Percentiles rank a stretch among this genome's conserved stretches.
phyloP scores from a whole-genome alignment of 92 coral and sea anemone genomes.

The Hydrozoanthus gracilis region DNA sequence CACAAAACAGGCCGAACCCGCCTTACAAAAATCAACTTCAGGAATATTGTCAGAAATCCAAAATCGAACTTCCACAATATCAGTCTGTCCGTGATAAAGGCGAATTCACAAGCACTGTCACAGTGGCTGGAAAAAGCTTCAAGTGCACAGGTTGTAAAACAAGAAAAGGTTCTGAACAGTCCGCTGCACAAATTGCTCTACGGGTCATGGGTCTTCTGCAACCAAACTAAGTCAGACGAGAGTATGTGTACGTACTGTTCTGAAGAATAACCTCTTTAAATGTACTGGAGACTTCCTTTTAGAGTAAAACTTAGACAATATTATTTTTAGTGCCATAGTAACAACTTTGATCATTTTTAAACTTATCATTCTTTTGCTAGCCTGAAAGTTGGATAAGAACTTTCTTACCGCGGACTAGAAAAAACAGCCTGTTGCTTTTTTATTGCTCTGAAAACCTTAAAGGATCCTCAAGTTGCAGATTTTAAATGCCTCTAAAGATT shows the following conservation, averaged over 20 bases:
- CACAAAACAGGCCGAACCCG: constrained; percentile 38
- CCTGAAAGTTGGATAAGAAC: no score
- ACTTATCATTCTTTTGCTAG: no score
- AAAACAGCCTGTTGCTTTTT: no score
- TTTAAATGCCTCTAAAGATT: no score
- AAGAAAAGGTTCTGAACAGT: constrained; percentile 97
- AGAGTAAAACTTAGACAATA: not conserved
- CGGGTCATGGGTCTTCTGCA: constrained; percentile 76
- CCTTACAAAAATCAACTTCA: constrained; percentile 92
- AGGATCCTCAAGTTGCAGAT: no score
- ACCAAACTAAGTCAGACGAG: constrained; percentile 15
- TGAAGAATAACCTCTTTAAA: not conserved
- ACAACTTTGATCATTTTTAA: no score
- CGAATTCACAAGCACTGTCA: constrained; percentile 69
- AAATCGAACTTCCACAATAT: constrained; percentile 75
- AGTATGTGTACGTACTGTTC: not conserved
- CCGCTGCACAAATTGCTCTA: constrained; percentile 87
- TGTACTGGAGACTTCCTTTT: not conserved
- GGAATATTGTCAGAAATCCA: constrained; percentile 89
- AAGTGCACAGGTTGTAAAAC: constrained; percentile 81
- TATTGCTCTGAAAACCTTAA: no score
- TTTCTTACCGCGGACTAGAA: no score
- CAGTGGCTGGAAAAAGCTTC: constrained; percentile 70
- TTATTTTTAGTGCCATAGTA: no score
- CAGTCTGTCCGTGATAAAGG: constrained; percentile 66